These are phyloP conservation scores for Dilophus febrilis DNA, from an alignment of 2,888 invertebrate species.

Conservation along the genomic window DNA sequence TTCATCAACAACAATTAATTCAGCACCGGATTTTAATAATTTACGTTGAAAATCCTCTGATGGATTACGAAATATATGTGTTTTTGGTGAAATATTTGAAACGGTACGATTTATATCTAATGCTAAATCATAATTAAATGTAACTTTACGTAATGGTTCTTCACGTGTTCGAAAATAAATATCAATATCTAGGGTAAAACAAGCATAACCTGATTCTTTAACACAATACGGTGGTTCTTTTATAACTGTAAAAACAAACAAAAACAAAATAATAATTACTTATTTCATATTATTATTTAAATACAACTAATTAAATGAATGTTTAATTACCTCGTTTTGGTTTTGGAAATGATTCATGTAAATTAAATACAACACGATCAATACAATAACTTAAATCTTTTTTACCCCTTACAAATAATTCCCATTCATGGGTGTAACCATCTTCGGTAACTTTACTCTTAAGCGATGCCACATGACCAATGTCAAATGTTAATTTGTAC, in stretches of 20 bases:
- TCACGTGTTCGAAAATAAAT: slow-evolving; percentile 77
- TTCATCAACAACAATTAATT: slow-evolving; percentile 28
- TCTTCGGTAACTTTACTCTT: slow-evolving; percentile 67
- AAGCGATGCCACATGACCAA: slow-evolving; percentile 77
- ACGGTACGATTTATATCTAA: slow-evolving; percentile 60
- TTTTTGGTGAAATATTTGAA: slow-evolving; percentile 56
- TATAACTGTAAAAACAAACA: slow-evolving; percentile 44
- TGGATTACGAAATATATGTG: slow-evolving; percentile 68
- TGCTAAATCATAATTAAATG: slow-evolving; percentile 70
- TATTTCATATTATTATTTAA: no score
- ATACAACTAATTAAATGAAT: not conserved
- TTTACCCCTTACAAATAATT: slow-evolving; percentile 80
- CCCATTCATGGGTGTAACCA: slow-evolving; percentile 96
- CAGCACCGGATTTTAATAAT: slow-evolving; percentile 68
- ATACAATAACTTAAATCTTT: slow-evolving; percentile 79
- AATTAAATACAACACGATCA: slow-evolving; percentile 78
- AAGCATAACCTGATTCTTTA: slow-evolving; percentile 91
- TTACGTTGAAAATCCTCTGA: slow-evolving; percentile 80
- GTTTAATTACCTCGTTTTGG: slow-evolving; percentile 65
- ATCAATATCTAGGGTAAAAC: slow-evolving; percentile 78
- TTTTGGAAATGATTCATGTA: slow-evolving; percentile 84
- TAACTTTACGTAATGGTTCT: slow-evolving; percentile 74
- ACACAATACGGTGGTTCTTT: slow-evolving; percentile 83
- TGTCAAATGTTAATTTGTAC: slow-evolving; percentile 48
- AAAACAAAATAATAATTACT: slow-evolving; percentile 4